Base-by-base conservation (phyloP, 1,140 invertebrate species). In the Maconellicoccus hirsutus region DNA sequence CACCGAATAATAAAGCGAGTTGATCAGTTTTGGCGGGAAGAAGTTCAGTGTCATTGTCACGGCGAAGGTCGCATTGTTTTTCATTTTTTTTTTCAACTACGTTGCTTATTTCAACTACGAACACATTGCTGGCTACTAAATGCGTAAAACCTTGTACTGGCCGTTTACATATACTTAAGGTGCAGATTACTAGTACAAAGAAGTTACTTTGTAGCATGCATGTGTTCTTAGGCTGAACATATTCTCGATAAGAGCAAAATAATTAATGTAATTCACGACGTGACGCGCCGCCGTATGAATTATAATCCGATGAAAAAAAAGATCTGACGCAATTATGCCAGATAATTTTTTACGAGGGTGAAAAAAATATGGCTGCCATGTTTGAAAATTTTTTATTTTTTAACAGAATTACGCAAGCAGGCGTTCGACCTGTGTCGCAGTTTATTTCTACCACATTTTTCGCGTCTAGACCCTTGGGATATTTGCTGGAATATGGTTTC, bases 1-100 rank as follows among this genome's bases (percentile, higher is more conserved):
- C 42, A 52, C 61, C 61, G 61, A 66, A 66, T 66, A 66, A 66
- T 25, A 66, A 66, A 66, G 61, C 61, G 61, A 66, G 25, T 23
- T 22, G 61, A 66, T 66, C 61, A 26, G 61, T 66, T 66, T 66
- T 66, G 61, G 61, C 61, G 61, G 61, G 61, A 66, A 66, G 61
- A 66, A 66, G 61, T 66, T 66, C 61, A 66, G 61, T 66, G 61
- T 66, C 61, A 66, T 66, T 66, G 61, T 66, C 61, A 66, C 22
- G 61, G 61, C 61, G 61, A 66, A 66, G 61, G 61, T 66, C 61
- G 61, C 25, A 66, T 4, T 14, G 25, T 66, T 66, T 23, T 66
- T 66, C 25, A 25, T 66, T 66, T 66, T 66, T 66, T 66, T 66
- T 66, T 26, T 8, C n/a, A 8, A 52, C 42, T 52, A 52, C 42